Conservation (phyloP, 1,140 invertebrate species). For the Dufourea novaeangliae region DNA sequence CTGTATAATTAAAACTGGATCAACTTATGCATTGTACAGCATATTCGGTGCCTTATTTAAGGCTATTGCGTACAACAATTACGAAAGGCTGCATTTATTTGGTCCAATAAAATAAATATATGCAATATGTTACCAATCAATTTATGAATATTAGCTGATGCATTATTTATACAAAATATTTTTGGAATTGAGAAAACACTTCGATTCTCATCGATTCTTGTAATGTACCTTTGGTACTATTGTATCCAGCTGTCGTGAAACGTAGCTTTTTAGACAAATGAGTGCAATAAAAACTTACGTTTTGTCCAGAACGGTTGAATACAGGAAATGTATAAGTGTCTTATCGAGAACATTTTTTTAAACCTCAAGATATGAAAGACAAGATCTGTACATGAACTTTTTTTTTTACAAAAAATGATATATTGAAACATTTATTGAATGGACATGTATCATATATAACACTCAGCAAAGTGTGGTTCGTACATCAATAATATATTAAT, state of each 20-base stretch:
- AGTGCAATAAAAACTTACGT: constrained; percentile 47
- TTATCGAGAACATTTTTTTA: constrained; percentile 20
- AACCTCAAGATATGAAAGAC: constrained; percentile 17
- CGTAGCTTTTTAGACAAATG: constrained; percentile 33
- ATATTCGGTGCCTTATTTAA: constrained; percentile 12
- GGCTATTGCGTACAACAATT: constrained; percentile 14
- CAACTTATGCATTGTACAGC: constrained; percentile 7
- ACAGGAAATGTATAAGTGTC: constrained; percentile 22
- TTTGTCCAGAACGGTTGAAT: constrained; percentile 16
- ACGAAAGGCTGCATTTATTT: constrained; percentile 43
- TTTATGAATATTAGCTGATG: constrained; percentile 41
- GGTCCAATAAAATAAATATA: constrained; percentile 27
- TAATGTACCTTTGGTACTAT: constrained; percentile 28
- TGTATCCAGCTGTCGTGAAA: constrained; percentile 17
- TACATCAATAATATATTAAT: constrained; percentile 23
- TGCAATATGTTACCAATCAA: constrained; percentile 34
- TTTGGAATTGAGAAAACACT: constrained; percentile 18
- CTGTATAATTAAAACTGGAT: constrained; percentile 18
- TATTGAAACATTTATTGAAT: constrained; percentile 3
- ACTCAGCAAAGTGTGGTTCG: constrained; percentile 16
- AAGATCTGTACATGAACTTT: constrained; percentile 17
- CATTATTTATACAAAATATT: constrained; percentile 38
- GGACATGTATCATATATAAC: constrained; percentile 1
- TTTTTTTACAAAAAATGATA: constrained; percentile 10
- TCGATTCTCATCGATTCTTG: constrained; percentile 31